phyloP scores from a whole-genome alignment of 2,797 vertebrate species.

The Etheostoma nigrum region DNA sequence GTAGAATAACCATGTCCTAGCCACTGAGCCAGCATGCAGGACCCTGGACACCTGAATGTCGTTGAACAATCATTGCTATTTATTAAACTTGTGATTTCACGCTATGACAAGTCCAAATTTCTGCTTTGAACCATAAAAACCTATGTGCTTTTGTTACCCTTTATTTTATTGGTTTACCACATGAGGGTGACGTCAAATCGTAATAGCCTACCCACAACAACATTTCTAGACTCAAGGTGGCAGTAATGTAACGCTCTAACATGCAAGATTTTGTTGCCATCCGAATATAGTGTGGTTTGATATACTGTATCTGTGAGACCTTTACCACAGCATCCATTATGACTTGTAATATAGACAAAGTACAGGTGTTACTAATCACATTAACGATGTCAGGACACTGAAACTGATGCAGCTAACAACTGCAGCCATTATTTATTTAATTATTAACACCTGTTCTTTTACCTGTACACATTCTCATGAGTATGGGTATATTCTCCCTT shows the following conservation, averaged over 20 bases:
- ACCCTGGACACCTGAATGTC: not conserved
- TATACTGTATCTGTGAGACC: too few relatives aligned
- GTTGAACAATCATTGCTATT: not conserved
- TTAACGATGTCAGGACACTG: not conserved
- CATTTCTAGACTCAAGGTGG: not conserved
- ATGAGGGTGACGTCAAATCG: not conserved
- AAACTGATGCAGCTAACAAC: not conserved
- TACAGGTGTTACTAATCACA: not conserved
- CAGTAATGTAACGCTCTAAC: not conserved
- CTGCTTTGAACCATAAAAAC: not conserved
- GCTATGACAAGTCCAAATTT: not conserved
- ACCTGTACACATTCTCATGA: too few relatives aligned
- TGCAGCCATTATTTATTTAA: not conserved
- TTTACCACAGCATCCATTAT: not conserved
- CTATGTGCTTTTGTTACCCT: not conserved
- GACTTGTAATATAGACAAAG: not conserved
- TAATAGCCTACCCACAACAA: not conserved
- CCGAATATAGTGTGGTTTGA: too few relatives aligned
- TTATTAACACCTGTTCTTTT: not conserved
- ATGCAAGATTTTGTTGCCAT: not conserved
- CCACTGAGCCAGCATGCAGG: not conserved
- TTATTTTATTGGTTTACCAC: not conserved
- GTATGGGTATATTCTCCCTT: too few relatives aligned
- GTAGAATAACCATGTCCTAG: conserved; percentile 8
- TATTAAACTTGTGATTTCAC: not conserved